Evolutionary conservation across 1,140 invertebrate species (phyloP), one percentile per base, ranked within the genome.

Genomic region (Bombus consobrinus): DNA sequence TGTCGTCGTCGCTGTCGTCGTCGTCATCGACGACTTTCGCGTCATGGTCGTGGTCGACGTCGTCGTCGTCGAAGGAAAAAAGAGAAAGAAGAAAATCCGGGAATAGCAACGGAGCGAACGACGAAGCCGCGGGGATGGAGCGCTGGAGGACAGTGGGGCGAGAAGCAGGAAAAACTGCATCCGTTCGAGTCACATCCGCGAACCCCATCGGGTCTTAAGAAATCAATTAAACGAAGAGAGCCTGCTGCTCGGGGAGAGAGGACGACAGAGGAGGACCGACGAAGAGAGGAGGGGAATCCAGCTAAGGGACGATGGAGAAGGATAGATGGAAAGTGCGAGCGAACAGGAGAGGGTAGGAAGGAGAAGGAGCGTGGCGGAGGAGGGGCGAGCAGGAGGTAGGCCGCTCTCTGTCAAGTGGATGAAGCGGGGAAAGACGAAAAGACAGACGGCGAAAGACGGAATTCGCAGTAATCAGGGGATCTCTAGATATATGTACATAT

Each of bases 171-270:
- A 92, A 93, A 93, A 92, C 91, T 94, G 93, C 93, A 94, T 93
- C 91, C 90, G 88, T 92, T 87, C 88, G 88, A 92, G 87, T 87
- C 89, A 89, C 90, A 90, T 92, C 88, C 88, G 88, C 87, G 91
- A 94, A 93, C 91, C 93, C 94, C 92, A 94, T 94, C 91, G 92
- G 92, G 93, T 93, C 92, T 94, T 94, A 94, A 94, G 93, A 94
- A 94, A 94, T 94, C 93, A 94, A 94, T 94, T 94, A 93, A 94
- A 94, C 91, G 92, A 89, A 92, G 93, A 94, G 92, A 86, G 88
- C 79, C 75, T 83, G 66, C 75, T 78, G 64, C 66, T 57, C 10
- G 81, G 41, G 74, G 83, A 73, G 85, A 75, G 77, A 79, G 83
- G 76, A 74, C 57, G 73, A 53, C n/a, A 32, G 64, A 41, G 43